Base-by-base conservation (phyloP, 1,140 invertebrate genomes). In the Nasonia vitripennis region DNA sequence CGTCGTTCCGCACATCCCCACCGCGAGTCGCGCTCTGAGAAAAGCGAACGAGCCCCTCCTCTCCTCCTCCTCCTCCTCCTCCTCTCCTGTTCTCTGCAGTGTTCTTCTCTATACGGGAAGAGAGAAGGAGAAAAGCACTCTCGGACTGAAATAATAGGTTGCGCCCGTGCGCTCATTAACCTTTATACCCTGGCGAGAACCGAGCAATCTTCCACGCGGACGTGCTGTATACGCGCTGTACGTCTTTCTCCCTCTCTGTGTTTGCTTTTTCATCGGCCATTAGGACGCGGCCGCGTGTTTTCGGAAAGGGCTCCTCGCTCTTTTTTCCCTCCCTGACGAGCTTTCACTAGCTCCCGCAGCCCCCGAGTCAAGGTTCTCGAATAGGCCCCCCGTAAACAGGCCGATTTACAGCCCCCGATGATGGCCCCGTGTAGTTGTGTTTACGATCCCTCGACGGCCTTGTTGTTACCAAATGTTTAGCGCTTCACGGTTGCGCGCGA, bases 101-200 rank as follows among this genome's bases (percentile, higher is more conserved):
- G 27, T 86, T 89, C 80, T 86, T 70, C 78, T 82, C 86, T 87
- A 45, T 87, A 45, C 37, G n/a, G 70, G 5, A 37, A 67, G 37
- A 70, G 62, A 67, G 48, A 75, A 10, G 74, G 84, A 86, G 74
- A 87, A 84, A 9, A 86, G 84, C 85, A 84, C 77, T 62, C 51
- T 62, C 90, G 89, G 90, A 88, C 89, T 91, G 87, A 93, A 93
- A 93, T 93, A 93, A 93, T 93, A 93, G 92, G 92, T 93, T 93
- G 91, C 90, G 91, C 91, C 90, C 90, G 91, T 87, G 91, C 91
- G 92, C 92, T 93, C 92, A 93, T 93, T 93, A 93, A 93, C 92
- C 92, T 93, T 93, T 93, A 92, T 93, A 93, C 92, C 92, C 90
- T 88, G 90, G 88, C 91, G 89, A 89, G 90, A 84, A 84, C 67